Evolutionary conservation across 2,113 vertebrate genomes (phyloP).

Genomic region (Amazona vittata): DNA sequence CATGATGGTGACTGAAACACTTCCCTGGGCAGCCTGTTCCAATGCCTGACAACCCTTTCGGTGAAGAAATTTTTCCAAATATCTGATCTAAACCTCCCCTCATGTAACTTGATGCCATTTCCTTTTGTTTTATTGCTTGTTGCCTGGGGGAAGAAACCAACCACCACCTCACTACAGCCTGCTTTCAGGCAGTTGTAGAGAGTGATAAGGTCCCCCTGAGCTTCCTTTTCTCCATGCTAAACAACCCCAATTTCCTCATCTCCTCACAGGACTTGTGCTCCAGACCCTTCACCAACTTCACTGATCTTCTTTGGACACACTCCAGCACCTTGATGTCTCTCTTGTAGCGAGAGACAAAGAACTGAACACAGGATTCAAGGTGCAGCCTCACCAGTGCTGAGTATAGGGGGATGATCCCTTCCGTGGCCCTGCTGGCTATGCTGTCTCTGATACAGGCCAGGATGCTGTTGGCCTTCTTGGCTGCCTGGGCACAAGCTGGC

Average conservation of each 20-base stretch:
- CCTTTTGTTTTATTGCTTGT: background rate
- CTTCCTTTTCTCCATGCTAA: background rate
- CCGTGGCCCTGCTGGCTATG: background rate
- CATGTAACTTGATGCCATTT: background rate
- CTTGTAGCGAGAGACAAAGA: background rate
- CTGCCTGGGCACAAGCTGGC: background rate
- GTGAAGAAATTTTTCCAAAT: background rate
- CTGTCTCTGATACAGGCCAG: background rate
- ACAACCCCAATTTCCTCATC: background rate
- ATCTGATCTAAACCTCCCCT: background rate
- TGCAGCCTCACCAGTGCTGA: fast-evolving
- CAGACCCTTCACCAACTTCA: fast-evolving
- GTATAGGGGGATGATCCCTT: background rate
- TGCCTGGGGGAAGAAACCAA: background rate
- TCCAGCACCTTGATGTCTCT: background rate
- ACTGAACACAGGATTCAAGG: fast-evolving
- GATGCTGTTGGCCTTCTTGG: background rate
- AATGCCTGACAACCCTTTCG: fast-evolving
- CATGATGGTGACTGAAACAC: background rate
- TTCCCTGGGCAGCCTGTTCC: background rate
- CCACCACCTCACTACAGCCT: background rate
- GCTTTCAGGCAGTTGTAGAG: background rate
- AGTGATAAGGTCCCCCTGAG: background rate
- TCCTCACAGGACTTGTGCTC: background rate
- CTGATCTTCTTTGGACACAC: fast-evolving